Evolutionary conservation across 2,113 vertebrate species (phyloP).

Genomic region (Triplophysa dalaica): DNA sequence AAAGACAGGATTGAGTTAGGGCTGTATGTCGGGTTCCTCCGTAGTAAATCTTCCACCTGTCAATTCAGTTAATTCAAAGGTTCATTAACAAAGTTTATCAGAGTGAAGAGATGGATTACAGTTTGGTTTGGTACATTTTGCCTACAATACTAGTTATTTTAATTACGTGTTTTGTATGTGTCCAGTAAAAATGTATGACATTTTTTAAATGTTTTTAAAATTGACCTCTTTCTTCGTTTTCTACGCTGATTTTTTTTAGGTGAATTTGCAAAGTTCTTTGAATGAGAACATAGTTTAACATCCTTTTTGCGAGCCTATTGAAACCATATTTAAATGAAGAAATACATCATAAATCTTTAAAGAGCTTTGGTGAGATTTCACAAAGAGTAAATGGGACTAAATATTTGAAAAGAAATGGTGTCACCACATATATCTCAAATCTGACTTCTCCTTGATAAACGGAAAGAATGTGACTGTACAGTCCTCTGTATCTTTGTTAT

Average conservation of each 20-base stretch:
- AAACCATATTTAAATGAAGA: too few relatives aligned
- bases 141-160: background rate
- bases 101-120: background rate
- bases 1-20: conserved; percentile 67
- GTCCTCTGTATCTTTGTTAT: too few relatives aligned
- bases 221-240: background rate
- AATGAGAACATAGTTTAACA: too few relatives aligned
- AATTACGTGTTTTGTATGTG: background rate
- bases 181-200: background rate
- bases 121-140: background rate
- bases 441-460: background rate
- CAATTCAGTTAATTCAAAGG: conserved; percentile 59
- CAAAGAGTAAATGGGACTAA: background rate
- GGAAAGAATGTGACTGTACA: too few relatives aligned
- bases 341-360: too few relatives aligned
- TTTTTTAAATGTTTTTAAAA: too few relatives aligned
- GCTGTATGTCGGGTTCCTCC: conserved; percentile 67
- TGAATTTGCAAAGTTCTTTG: too few relatives aligned
- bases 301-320: too few relatives aligned
- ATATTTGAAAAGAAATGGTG: background rate
- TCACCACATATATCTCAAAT: background rate
- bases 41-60: conserved; percentile 68
- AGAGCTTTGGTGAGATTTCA: background rate
- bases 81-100: too few relatives aligned
- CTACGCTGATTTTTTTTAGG: background rate